A percentile compares a stretch with the other conserved stretches of the same genome.
Evolutionary conservation across 2,113 vertebrate species (phyloP).

Genomic region (Brienomyrus brachyistius): DNA sequence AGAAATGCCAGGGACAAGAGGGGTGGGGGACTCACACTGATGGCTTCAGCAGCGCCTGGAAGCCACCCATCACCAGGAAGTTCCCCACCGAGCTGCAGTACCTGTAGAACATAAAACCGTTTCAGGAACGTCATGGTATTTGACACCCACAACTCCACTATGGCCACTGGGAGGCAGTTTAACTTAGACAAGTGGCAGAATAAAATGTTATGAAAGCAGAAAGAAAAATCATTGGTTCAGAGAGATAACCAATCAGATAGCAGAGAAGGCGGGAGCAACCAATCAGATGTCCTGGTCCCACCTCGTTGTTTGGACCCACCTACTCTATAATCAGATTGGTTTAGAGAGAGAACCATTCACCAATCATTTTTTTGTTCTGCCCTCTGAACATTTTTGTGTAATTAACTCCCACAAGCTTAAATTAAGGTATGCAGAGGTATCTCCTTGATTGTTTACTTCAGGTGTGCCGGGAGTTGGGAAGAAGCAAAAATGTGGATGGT

Average conservation of each 20-base stretch:
- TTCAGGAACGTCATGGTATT: not conserved
- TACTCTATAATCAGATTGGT: no score
- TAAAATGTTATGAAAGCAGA: not conserved
- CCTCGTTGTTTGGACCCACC: no score
- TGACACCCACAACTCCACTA: not conserved
- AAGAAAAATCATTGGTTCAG: not conserved
- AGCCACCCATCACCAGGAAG: conserved; percentile 90
- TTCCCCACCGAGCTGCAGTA: conserved; percentile 75
- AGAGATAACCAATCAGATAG: no score
- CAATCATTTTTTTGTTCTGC: no score
- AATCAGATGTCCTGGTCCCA: no score
- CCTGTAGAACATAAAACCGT: conserved; percentile 55
- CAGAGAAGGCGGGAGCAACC: no score
- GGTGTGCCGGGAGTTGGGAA: not conserved
- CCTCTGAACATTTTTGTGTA: no score
- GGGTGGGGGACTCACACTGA: conserved; percentile 72
- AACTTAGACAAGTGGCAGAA: not conserved
- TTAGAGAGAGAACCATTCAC: no score
- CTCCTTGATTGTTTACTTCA: not conserved
- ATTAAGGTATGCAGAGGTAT: not conserved
- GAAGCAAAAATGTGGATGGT: not conserved
- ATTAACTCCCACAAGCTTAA: no score
- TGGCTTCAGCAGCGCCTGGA: conserved; percentile 78
- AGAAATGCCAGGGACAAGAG: not conserved
- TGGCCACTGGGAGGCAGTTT: not conserved